Percentiles rank a stretch among this genome's conserved stretches.
These are phyloP conservation scores for Trachelipus rathkii DNA, from an alignment of 1,140 invertebrate species.

Conservation along the genomic window DNA sequence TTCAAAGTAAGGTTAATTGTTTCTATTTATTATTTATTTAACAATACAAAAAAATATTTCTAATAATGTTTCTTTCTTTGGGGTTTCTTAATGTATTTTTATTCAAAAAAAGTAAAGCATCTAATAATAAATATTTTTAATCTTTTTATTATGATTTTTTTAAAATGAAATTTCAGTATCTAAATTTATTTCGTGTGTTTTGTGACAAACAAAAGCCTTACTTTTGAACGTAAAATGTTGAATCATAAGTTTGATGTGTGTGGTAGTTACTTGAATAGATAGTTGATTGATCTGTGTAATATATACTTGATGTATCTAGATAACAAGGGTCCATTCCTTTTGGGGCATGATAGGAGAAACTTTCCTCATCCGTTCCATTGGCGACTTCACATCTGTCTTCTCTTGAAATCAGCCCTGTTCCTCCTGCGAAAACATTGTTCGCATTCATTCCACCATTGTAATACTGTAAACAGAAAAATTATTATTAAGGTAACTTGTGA, in stretches of 20 bases:
- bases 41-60: no score
- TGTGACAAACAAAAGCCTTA: background rate
- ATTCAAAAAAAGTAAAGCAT: no score
- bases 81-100: no score
- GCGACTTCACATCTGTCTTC: background rate
- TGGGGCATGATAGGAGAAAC: background rate
- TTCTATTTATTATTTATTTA: no score
- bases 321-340: background rate
- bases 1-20: no score
- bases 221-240: background rate
- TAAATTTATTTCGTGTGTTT: no score
- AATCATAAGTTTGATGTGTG: background rate
- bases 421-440: background rate
- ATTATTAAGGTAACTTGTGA: background rate
- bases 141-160: no score
- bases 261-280: background rate
- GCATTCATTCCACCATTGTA: slow-evolving; percentile 5
- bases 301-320: slow-evolving; percentile 1
- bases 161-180: no score
- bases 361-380: background rate
- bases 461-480: background rate
- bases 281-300: background rate
- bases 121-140: no score
- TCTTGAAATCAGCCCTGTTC: background rate
- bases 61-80: no score